These are phyloP conservation scores for Ptychochromis oligacanthus DNA, from an alignment of 2,113 vertebrate species.

Conservation along the genomic window DNA sequence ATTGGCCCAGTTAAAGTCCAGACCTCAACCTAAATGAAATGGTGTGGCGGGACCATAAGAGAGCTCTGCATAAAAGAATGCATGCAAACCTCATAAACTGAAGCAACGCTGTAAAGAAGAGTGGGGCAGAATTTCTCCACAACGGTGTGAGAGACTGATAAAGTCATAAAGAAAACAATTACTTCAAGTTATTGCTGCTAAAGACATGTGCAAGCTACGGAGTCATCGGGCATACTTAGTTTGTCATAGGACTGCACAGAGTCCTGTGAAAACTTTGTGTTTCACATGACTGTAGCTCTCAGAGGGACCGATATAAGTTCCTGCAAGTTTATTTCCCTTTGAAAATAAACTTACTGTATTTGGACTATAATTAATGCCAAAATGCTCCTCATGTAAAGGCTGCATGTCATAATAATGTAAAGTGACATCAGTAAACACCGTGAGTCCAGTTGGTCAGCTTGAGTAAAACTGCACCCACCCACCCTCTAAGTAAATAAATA, in stretches of 20 bases:
- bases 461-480: background rate
- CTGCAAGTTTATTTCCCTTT: background rate
- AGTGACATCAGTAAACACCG: conserved; percentile 6
- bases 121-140: background rate
- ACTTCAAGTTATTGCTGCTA: background rate
- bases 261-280: background rate
- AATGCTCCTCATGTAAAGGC: background rate
- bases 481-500: conserved; percentile 20
- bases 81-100: background rate
- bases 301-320: background rate
- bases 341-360: background rate
- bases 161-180: background rate
- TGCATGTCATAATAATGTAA: background rate
- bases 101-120: background rate
- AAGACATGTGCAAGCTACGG: background rate
- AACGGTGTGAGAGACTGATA: background rate
- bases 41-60: background rate
- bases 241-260: background rate
- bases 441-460: conserved; percentile 18
- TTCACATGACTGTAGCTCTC: background rate
- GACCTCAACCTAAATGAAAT: background rate
- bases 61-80: background rate
- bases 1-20: background rate
- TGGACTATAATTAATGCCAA: background rate
- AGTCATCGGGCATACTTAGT: too few relatives aligned